A percentile compares a stretch with the other conserved stretches of the same genome.
phyloP scores from a whole-genome alignment of 2,113 vertebrate species.

The Platichthys stellatus region DNA sequence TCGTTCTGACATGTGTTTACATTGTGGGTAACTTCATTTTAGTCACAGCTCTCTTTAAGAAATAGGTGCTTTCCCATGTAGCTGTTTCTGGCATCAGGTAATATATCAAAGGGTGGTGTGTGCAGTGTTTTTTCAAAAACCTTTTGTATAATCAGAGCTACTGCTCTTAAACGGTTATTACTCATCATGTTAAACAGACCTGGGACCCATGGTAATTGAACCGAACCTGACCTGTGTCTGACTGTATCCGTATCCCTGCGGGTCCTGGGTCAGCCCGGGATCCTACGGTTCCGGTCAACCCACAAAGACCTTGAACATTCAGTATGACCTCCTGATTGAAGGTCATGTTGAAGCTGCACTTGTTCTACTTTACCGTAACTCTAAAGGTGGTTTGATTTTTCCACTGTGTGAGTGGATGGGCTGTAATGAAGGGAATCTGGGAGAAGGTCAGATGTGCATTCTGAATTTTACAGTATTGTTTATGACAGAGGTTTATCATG shows the following conservation, averaged over 20 bases:
- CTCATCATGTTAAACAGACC: not conserved
- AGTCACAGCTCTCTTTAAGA: conserved; percentile 64
- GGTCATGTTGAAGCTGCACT: not conserved
- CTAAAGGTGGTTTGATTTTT: not conserved
- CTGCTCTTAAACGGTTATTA: not conserved
- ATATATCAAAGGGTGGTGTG: conserved; percentile 51
- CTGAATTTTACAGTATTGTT: conserved; percentile 41
- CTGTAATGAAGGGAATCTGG: not conserved
- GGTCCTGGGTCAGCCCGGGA: too few relatives aligned
- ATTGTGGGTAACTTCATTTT: conserved; percentile 72
- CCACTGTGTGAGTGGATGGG: not conserved
- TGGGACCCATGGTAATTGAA: too few relatives aligned
- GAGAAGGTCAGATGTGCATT: conserved; percentile 5
- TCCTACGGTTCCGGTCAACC: too few relatives aligned
- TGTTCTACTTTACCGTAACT: not conserved
- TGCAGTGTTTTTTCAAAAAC: conserved; percentile 21
- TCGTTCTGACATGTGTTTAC: conserved; percentile 72
- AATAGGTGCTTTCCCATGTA: conserved; percentile 76
- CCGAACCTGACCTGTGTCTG: too few relatives aligned
- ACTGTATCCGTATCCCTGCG: too few relatives aligned
- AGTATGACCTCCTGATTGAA: not conserved
- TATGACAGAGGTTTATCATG: conserved; percentile 37
- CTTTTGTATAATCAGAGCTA: conserved; percentile 13
- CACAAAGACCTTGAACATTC: too few relatives aligned
- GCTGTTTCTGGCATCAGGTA: conserved; percentile 69